phyloP scores from a whole-genome alignment of 1,140 invertebrate species.

The Drosophila eugracilis region DNA sequence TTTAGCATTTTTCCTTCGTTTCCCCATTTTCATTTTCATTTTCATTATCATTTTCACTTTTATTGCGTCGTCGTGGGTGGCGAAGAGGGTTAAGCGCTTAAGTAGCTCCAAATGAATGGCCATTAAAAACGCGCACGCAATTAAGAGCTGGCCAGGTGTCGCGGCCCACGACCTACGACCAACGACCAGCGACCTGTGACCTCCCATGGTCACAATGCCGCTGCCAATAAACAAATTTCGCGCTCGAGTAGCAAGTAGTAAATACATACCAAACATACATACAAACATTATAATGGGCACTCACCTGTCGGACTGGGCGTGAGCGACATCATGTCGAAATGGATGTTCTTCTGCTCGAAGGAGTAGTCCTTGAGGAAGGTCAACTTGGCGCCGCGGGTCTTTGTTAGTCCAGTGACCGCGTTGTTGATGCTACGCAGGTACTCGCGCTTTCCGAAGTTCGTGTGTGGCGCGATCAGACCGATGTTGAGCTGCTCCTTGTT shows the following conservation, averaged over 20 bases:
- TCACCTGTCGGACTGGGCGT: constrained; percentile 92
- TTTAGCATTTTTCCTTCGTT: constrained; percentile 17
- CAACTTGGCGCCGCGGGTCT: constrained; percentile 86
- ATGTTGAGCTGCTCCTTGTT: constrained; percentile 85
- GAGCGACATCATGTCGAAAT: constrained; percentile 88
- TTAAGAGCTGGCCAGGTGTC: constrained; percentile 32
- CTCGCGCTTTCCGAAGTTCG: constrained; percentile 87
- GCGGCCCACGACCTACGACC: constrained; percentile 1
- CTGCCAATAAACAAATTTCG: constrained; percentile 2
- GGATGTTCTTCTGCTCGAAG: constrained; percentile 88
- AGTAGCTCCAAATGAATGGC: constrained; percentile 66
- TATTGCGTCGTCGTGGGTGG: constrained; percentile 16
- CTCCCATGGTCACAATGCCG: not conserved
- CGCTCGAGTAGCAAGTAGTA: not conserved
- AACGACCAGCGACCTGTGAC: not conserved
- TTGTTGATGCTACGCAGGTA: constrained; percentile 89
- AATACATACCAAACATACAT: not conserved
- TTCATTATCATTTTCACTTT: constrained; percentile 8
- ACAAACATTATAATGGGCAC: constrained; percentile 20
- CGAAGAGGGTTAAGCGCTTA: constrained; percentile 46
- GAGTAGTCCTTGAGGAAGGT: constrained; percentile 88
- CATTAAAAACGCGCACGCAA: constrained; percentile 61
- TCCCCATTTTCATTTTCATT: not conserved
- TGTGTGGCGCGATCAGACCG: constrained; percentile 87
- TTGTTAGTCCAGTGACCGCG: constrained; percentile 87